phyloP scores from a whole-genome alignment of 2,888 invertebrate species.

The Alviniconcha strummeri region DNA sequence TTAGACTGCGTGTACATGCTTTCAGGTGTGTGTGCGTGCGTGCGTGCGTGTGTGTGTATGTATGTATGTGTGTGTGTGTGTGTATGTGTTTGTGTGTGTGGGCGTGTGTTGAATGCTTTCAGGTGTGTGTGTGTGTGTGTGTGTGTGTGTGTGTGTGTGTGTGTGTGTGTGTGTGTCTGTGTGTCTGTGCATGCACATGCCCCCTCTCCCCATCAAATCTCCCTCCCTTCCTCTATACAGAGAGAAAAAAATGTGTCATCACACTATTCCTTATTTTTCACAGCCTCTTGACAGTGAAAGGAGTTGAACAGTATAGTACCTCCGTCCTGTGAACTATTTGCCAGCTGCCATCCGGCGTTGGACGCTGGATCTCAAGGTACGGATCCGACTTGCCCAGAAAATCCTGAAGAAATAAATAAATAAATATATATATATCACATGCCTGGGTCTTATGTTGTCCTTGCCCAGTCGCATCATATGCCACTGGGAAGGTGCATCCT shows the following conservation, averaged over 20 bases:
- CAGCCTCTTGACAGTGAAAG: too few species aligned
- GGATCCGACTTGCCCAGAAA: conserved; percentile 72
- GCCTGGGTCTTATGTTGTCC: too few species aligned
- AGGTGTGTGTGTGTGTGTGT: not conserved
- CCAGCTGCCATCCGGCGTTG: conserved; percentile 64
- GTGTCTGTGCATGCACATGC: not conserved
- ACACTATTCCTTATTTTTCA: too few species aligned
- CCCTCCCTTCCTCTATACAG: too few species aligned
- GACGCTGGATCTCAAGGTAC: conserved; percentile 64
- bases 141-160: too few species aligned
- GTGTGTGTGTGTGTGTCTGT: too few species aligned
- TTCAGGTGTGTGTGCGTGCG: not conserved
- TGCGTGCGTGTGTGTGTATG: not conserved
- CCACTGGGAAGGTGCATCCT: too few species aligned
- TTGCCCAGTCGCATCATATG: too few species aligned
- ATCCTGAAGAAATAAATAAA: conserved; percentile 57
- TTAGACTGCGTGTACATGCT: not conserved
- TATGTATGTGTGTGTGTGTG: not conserved
- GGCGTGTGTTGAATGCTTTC: not conserved
- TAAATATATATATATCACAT: not conserved
- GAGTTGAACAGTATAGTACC: conserved; percentile 45
- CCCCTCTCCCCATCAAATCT: too few species aligned
- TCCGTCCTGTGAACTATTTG: conserved; percentile 71
- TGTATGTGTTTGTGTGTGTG: too few species aligned
- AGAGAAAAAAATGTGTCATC: too few species aligned